Base-by-base conservation (phyloP, 2,797 vertebrate species). In the Ambastaia sidthimunki region DNA sequence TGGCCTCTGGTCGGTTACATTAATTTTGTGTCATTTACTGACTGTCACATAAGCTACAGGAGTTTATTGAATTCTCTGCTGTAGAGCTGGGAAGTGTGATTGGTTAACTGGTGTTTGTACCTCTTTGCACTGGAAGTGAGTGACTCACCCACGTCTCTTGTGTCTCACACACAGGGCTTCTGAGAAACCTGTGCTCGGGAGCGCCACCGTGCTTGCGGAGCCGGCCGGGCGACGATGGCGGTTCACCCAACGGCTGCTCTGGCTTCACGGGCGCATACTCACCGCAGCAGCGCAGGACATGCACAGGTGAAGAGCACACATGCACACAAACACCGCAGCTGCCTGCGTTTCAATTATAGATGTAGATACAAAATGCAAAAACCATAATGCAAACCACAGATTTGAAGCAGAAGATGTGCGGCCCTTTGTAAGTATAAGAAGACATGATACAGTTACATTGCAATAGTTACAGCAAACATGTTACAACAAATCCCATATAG, bases 161-260 rank as follows among this genome's bases (percentile, higher is more conserved):
- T 85, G 67, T 85, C 76, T 71, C 76, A 74, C 81, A 74, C 65
- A 41, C 83, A 89, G 88, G 88, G 80, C 83, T 87, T 80, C 85
- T 89, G 82, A 89, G 86, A 81, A 78, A 82, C 65, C 73, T 81
- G 19, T 87, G 86, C 80, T 86, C 88, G 48, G 80, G 84, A 76
- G 80, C 76, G 3, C 85, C 83, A 2, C 82, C 85, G 37, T 80
- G 74, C 74, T 72, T 85, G 76, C 78, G 86, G 75, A 80, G 87
- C 74, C 72, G 77, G 60, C 63, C 76, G 2, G 82, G 83, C 37
- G 78, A 83, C 3, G 34, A 19, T 70, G 80, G 70, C 80, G 67
- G 69, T 81, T 87, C 83, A 1, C 80, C 82, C 41, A 79, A 74
- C 15, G 77, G 74, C 70, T 89, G 86, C 81, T 85, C 84, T 18